Percentiles rank a stretch among this genome's conserved stretches.
Evolutionary conservation across 2,113 vertebrate species (phyloP).

Genomic region (Melanerpes aurifrons): DNA sequence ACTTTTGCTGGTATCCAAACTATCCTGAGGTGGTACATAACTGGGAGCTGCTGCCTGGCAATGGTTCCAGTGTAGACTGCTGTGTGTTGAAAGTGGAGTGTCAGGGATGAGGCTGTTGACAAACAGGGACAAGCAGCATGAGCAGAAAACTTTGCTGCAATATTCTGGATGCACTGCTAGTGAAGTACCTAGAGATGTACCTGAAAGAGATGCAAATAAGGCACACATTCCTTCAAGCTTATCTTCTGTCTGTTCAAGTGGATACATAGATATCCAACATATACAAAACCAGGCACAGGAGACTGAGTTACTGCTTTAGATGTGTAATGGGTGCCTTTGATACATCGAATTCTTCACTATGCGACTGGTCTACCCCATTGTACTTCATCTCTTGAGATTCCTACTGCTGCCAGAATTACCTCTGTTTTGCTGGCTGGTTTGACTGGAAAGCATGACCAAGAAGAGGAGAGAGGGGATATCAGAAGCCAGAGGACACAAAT

Average conservation of each 20-base stretch:
- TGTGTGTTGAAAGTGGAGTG: not conserved
- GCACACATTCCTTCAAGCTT: not conserved
- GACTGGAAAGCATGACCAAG: not conserved
- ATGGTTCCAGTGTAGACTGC: not conserved
- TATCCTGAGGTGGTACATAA: not conserved
- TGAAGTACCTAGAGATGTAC: not conserved
- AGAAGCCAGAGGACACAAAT: not conserved
- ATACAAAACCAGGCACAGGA: rapidly evolving
- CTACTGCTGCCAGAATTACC: not conserved
- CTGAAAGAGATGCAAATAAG: not conserved
- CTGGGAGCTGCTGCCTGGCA: not conserved
- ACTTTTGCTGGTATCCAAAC: not conserved
- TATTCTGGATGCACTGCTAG: not conserved
- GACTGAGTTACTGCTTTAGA: not conserved
- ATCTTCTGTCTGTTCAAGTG: not conserved
- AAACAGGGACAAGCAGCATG: not conserved
- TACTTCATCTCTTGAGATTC: not conserved
- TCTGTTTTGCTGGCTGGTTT: not conserved
- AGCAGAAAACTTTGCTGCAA: not conserved
- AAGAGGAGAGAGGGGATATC: not conserved
- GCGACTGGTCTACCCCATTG: not conserved
- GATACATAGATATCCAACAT: not conserved
- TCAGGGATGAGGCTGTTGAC: not conserved
- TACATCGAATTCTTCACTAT: not conserved
- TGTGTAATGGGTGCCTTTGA: not conserved